Conservation (phyloP, 2,888 invertebrate species). For the Andrena trimmerana region DNA sequence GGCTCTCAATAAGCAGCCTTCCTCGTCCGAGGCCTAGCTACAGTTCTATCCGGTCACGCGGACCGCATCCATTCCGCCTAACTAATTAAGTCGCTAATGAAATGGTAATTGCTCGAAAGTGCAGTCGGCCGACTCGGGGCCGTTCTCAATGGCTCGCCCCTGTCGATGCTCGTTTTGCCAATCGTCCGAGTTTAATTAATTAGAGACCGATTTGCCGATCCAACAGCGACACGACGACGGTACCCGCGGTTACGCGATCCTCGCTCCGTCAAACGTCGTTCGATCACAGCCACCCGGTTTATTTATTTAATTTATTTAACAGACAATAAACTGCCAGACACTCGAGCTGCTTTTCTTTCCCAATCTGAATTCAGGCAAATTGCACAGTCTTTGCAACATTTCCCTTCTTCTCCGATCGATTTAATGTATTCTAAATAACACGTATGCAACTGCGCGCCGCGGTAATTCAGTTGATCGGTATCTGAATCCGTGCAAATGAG, state of each 20-base stretch:
- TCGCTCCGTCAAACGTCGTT: slow-evolving; percentile 18
- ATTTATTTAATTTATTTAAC: too few relatives aligned
- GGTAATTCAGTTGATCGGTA: too few relatives aligned
- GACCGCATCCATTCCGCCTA: slow-evolving; percentile 35
- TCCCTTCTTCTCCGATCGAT: too few relatives aligned
- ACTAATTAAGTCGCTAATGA: slow-evolving; percentile 67
- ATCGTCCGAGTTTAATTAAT: slow-evolving; percentile 58
- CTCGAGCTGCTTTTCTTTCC: too few relatives aligned
- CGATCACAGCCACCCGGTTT: not conserved
- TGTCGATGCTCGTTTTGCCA: slow-evolving; percentile 39
- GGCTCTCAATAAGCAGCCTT: slow-evolving; percentile 43
- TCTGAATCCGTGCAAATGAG: too few relatives aligned
- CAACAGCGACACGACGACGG: not conserved
- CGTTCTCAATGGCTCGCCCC: slow-evolving; percentile 11
- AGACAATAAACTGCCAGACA: too few relatives aligned
- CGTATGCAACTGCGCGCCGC: too few relatives aligned
- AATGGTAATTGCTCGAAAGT: slow-evolving; percentile 66
- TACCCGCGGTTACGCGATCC: not conserved
- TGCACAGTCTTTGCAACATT: too few relatives aligned
- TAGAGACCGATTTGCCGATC: slow-evolving; percentile 32
- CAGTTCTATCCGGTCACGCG: slow-evolving; percentile 45
- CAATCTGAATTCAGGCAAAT: too few relatives aligned
- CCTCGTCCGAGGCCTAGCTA: slow-evolving; percentile 24
- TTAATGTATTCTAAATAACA: too few relatives aligned
- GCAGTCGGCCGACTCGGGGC: slow-evolving; percentile 19